Base-by-base conservation (phyloP, 2,113 vertebrate species). In the Tringa solitaria region DNA sequence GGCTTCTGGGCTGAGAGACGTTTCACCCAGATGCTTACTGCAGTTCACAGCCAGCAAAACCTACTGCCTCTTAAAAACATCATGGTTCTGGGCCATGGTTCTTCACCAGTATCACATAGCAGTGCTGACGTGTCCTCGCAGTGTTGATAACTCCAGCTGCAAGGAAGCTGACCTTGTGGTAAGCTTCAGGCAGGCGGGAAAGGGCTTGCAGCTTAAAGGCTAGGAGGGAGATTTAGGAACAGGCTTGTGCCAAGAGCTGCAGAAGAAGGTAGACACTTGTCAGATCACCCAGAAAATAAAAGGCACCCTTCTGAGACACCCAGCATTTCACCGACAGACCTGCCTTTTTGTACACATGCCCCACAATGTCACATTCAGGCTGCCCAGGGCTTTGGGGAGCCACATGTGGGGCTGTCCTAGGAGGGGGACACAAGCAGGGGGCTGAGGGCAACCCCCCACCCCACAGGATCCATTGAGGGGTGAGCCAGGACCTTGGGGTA, bases 11-110 rank as follows among this genome's bases (percentile, higher is more conserved):
- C 35, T 5, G 6, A 45, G 54, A 84, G 45, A 50, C 2, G 0
- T 26, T 76, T 77, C 45, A 61, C 26, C 22, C 74, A 43, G 32
- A 41, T 22, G 27, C 37, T 46, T 35, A 4, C n/a, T 50, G 54
- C 64, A 82, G 60, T 54, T 87, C 32, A n/a, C 32, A 63, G 35
- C 9, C 77, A 87, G 51, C 15, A 77, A 89, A 86, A 45, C 13
- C 21, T 63, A 54, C 45, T 88, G 46, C n/a, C 35, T 67, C 30
- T 69, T 27, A 32, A 39, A 84, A 61, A 54, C 22, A 0, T 46
- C 30, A 43, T 35, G 37, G 17, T 32, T 85, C 54, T 26, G 39
- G 27, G n/a, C 72, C 45, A 33, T 53, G 0, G 0, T 2, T 53
- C 69, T 69, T 70, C 45, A 28, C 32, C 41, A 35, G 28, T 24